Base-by-base conservation (phyloP, 2,797 vertebrate species). In the Hafferia zeledoni region DNA sequence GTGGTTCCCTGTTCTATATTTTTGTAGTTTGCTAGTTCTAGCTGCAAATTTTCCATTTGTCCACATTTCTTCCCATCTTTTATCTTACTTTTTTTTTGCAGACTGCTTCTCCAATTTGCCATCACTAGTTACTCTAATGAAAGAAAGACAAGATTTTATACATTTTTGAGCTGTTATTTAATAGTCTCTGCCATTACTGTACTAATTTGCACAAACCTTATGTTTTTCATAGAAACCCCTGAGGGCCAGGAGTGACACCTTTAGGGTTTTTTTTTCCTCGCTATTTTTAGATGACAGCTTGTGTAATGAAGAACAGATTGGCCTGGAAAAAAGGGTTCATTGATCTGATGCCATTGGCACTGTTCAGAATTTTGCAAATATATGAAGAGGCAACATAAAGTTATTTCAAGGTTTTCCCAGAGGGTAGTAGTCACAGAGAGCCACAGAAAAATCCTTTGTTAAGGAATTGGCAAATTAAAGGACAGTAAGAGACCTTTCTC, bases 291-390 rank as follows among this genome's bases (percentile, higher is more conserved):
- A 74, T 82, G 35, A 52, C 20, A 80, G 4, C 10, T 67, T 85
- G 24, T 55, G 49, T 85, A 80, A 57, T 7, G 16, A 80, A 53
- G 23, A 67, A 71, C 30, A 83, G 41, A 41, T 43, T 60, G 35
- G 17, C 33, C 39, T 71, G 33, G 28, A 70, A 53, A 77, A 86
- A 84, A 33, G 5, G 9, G 2, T 35, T 93, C 63, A 13, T n/a
- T 90, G 30, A 50, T 81, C 64, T 89, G 56, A 65, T 87, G 77
- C 63, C 18, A 9, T 63, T 90, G 56, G 49, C 44, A 43, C 20
- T n/a, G 63, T 83, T 89, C 28, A 74, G 35, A 91, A 59, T 87
- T 93, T 83, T 90, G 56, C 60, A 84, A 92, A 84, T 92, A 56
- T 15, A 6, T 39, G 22, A 76, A 78, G 43, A 79, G 27, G 52